Evolutionary conservation across 2,888 invertebrate genomes (phyloP), one percentile per base, ranked within the genome.

Genomic region (Callosobruchus maculatus): DNA sequence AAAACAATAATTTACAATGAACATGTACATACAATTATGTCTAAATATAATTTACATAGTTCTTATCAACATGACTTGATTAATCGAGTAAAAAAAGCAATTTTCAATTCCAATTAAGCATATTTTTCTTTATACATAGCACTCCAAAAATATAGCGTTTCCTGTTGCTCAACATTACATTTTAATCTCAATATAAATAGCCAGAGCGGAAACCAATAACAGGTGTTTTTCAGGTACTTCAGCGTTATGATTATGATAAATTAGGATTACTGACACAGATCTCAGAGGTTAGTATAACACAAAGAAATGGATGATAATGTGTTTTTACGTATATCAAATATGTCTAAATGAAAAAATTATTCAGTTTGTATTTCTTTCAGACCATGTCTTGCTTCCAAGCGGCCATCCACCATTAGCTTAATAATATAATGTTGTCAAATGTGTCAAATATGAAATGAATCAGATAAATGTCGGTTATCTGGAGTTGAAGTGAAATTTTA

Each of bases 101-200:
- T 85, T 86, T 83, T 87, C 87, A 87, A 87, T 87, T 87, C 87
- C 87, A 86, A 87, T 87, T 80, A 87, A 87, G 87, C 87, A 86
- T 86, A 83, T 82, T 79, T 85, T 83, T 82, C 78, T 80, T 77
- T 78, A 82, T 80, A 82, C 81, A 80, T 81, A 79, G 80, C 80
- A 78, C 73, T 79, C 77, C 78, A 79, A 79, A 78, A 81, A 79
- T 76, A 76, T 74, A 30, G 71, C 68, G 70, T 71, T 68, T 71
- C 49, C 26, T 71, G 49, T 26, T 26, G 7, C 26, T 4, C 26
- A 26, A 49, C 4, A 49, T 49, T 13, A 26, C 7, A 49, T 49
- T 49, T 49, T 49, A 49, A 49, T 5, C 3, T 3, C 13, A 49
- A 18, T 1, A 49, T 13, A 49, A 49, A 49, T 49, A 49, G 18